Base-by-base conservation (phyloP, 2,797 vertebrate genomes). In the Petrocephalus sullivani region DNA sequence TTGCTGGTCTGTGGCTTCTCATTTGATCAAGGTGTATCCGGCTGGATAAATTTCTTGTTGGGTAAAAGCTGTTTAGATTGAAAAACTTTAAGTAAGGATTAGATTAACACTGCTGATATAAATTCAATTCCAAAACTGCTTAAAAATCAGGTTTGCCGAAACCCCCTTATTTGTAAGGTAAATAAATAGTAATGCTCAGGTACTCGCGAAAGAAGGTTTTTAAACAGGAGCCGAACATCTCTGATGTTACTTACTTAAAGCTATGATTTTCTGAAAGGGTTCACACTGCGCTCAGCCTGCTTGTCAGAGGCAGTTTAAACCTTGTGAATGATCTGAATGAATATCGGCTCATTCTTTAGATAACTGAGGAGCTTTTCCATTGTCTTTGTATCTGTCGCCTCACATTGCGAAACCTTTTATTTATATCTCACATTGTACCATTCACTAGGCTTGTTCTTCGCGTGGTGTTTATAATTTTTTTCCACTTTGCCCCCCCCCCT, bases 351-450 rank as follows among this genome's bases (percentile, higher is more conserved):
- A 46, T 78, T 78, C 71, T 78, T 78, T 46, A 78, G 33, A 78
- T 78, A 19, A 81, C 75, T n/a, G 75, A 81, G 5, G 37, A 81
- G 75, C 75, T 81, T 46, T 81, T 81, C 75, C 19, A 49, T 81
- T 81, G 41, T 41, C 37, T 78, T n/a, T 78, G 71, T 81, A 6
- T 49, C 7, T 3, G 41, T 49, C 75, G 46, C 19, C 19, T n/a
- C 75, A n/a, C 75, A 81, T 46, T 81, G 75, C 9, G 75, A 81
- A 81, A 81, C 75, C 75, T 49, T 81, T 81, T 78, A 78, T 78
- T 78, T 81, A 81, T 46, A 78, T 81, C 37, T 78, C 4, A 2
- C 3, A 9, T 49, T 49, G 41, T 49, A 19, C 41, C 37, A 49
- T n/a, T 81, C 19, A 81, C 75, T 37, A 19, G 75, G 37, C n/a